A percentile compares a stretch with the other conserved stretches of the same genome.
Conservation (phyloP, 2,113 vertebrate genomes). For the Ptyas mucosa region DNA sequence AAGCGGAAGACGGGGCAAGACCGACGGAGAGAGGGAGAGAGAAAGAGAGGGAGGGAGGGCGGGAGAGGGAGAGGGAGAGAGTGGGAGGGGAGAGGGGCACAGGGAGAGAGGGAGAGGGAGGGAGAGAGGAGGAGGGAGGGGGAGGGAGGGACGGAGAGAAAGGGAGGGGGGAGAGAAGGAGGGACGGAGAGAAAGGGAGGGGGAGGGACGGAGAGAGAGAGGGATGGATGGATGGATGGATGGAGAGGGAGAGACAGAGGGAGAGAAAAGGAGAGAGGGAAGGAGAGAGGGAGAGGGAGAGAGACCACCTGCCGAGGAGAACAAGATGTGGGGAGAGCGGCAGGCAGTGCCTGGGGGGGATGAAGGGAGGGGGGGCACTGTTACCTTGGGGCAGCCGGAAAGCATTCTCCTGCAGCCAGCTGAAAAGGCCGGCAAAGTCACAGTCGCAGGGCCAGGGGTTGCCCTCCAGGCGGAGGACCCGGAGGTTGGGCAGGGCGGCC, state of each 20-base stretch:
- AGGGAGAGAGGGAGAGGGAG: too few relatives aligned
- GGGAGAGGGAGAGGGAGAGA: neutral
- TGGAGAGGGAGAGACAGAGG: too few relatives aligned
- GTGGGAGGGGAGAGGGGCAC: neutral
- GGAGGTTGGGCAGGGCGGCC: slow-evolving; percentile 84
- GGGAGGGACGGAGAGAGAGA: neutral
- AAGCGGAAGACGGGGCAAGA: neutral
- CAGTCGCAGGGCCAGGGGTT: slow-evolving; percentile 98
- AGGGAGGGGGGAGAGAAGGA: neutral
- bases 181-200: neutral
- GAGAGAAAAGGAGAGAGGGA: too few relatives aligned
- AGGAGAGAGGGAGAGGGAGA: too few relatives aligned
- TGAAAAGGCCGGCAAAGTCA: slow-evolving; percentile 91
- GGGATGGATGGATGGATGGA: too few relatives aligned
- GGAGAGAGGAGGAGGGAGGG: neutral
- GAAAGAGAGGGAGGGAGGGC: neutral
- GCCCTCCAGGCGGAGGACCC: slow-evolving; percentile 86
- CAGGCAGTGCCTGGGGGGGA: neutral
- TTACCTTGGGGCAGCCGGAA: slow-evolving; percentile 92
- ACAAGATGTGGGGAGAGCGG: neutral
- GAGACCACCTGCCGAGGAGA: neutral
- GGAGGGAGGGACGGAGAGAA: too few relatives aligned
- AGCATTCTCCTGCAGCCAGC: slow-evolving; percentile 90
- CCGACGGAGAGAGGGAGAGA: too few relatives aligned
- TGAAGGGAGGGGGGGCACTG: neutral